Evolutionary conservation across 2,888 invertebrate genomes (phyloP).

Genomic region (Dicranocentrus wangi): DNA sequence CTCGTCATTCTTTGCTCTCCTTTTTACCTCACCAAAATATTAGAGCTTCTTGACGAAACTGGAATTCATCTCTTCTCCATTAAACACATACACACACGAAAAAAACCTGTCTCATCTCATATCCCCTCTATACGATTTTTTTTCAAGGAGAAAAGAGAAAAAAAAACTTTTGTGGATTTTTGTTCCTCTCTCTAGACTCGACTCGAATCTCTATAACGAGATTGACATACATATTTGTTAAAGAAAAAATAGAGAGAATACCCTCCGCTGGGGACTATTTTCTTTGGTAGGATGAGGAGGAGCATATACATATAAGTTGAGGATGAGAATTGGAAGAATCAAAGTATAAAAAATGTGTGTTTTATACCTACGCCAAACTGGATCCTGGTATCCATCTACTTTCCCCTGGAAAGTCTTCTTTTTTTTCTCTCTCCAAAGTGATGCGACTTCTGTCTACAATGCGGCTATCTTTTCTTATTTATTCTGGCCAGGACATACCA

Average conservation of each 20-base stretch:
- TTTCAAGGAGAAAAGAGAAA: not conserved
- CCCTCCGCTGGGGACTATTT: not conserved
- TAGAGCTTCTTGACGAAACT: not conserved
- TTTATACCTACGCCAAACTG: not conserved
- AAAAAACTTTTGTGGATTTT: not conserved
- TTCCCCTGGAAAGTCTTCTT: not conserved
- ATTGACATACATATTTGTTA: not conserved
- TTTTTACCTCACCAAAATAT: not conserved
- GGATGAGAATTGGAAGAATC: conserved; percentile 2
- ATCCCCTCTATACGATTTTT: not conserved
- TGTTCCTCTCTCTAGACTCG: not conserved
- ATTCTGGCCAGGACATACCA: conserved; percentile 52
- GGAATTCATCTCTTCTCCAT: conserved; percentile 11
- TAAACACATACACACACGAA: not conserved
- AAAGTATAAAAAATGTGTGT: not conserved
- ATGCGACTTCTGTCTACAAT: conserved; percentile 51
- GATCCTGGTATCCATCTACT: too few relatives aligned
- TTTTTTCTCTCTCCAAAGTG: conserved; percentile 7
- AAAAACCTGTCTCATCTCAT: not conserved
- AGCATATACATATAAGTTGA: not conserved
- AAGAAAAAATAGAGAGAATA: conserved; percentile 1
- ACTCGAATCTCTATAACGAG: conserved; percentile 3
- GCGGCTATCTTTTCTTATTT: conserved; percentile 59
- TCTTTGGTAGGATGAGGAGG: not conserved
- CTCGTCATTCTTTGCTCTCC: not conserved